These are phyloP conservation scores for Pteria penguin DNA, from an alignment of 2,888 invertebrate genomes.

Conservation along the genomic window DNA sequence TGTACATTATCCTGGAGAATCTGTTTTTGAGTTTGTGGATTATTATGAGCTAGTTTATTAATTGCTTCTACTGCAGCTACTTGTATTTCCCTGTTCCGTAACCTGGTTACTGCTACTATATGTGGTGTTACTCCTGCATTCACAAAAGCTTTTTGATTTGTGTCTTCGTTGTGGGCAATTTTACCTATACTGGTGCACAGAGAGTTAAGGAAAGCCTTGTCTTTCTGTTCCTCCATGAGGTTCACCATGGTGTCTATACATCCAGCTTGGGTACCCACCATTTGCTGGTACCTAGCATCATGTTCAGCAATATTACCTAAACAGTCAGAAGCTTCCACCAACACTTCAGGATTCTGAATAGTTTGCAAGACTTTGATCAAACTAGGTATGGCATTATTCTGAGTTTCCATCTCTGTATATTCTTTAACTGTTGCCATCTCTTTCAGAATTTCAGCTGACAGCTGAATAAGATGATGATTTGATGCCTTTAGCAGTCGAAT, in stretches of 20 bases:
- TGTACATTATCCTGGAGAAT: conserved; percentile 71
- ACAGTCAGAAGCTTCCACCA: conserved; percentile 70
- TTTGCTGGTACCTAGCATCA: conserved; percentile 59
- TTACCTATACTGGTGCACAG: conserved; percentile 70
- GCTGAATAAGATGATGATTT: conserved; percentile 60
- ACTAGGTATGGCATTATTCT: conserved; percentile 71
- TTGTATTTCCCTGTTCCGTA: conserved; percentile 73
- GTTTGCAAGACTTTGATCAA: conserved; percentile 71
- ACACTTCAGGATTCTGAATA: conserved; percentile 68
- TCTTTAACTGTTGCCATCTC: conserved; percentile 64
- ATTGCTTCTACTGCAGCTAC: conserved; percentile 76
- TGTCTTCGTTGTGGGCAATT: conserved; percentile 60
- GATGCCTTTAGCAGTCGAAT: conserved; percentile 70
- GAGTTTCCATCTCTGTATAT: conserved; percentile 70
- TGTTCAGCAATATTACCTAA: conserved; percentile 72
- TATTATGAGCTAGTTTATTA: conserved; percentile 72
- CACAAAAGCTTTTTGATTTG: conserved; percentile 74
- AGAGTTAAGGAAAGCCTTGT: conserved; percentile 69
- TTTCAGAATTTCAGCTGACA: conserved; percentile 70
- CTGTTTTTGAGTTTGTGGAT: conserved; percentile 70
- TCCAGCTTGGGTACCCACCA: conserved; percentile 64
- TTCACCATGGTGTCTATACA: conserved; percentile 79
- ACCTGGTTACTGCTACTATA: conserved; percentile 69
- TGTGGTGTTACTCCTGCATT: conserved; percentile 70
- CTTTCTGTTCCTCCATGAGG: conserved; percentile 67